phyloP scores from a whole-genome alignment of 2,113 vertebrate species.

The Gymnobelideus leadbeateri region DNA sequence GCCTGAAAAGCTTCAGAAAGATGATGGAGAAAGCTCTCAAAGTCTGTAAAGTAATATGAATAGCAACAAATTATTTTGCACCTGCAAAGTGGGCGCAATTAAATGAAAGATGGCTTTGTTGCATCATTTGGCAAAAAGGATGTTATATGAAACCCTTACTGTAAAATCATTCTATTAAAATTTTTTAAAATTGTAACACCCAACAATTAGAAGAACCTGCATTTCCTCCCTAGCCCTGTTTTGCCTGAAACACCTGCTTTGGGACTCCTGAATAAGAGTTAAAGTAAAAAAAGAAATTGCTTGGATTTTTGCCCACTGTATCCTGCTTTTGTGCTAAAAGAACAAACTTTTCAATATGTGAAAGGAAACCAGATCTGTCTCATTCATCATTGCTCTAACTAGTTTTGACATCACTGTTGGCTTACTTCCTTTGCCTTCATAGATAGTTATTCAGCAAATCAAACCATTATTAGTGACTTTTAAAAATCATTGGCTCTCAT shows the following conservation, averaged over 20 bases:
- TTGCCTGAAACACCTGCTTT: slow-evolving; percentile 65
- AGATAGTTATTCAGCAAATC: slow-evolving; percentile 73
- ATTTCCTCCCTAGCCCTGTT: slow-evolving; percentile 25
- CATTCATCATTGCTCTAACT: slow-evolving; percentile 70
- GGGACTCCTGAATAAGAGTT: slow-evolving; percentile 66
- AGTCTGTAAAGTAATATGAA: slow-evolving; percentile 38
- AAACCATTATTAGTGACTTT: slow-evolving; percentile 78
- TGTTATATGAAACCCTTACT: slow-evolving; percentile 61
- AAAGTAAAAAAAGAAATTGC: slow-evolving; percentile 69
- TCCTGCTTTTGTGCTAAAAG: slow-evolving; percentile 72
- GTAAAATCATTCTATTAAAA: slow-evolving; percentile 58
- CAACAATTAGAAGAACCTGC: slow-evolving; percentile 33
- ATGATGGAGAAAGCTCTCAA: slow-evolving; percentile 48
- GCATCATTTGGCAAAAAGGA: slow-evolving; percentile 66
- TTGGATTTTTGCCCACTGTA: slow-evolving; percentile 60
- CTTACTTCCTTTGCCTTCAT: slow-evolving; percentile 75
- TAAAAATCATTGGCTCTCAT: slow-evolving; percentile 24
- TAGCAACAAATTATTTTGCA: slow-evolving; percentile 19
- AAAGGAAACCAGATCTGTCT: slow-evolving; percentile 75
- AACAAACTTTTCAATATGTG: slow-evolving; percentile 63
- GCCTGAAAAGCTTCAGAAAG: background rate
- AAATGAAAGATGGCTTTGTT: slow-evolving; percentile 40
- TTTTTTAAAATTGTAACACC: slow-evolving; percentile 42
- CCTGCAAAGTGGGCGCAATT: slow-evolving; percentile 52
- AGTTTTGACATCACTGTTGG: slow-evolving; percentile 72